phyloP scores from a whole-genome alignment of 2,113 vertebrate species.

The Phalacrocorax aristotelis region DNA sequence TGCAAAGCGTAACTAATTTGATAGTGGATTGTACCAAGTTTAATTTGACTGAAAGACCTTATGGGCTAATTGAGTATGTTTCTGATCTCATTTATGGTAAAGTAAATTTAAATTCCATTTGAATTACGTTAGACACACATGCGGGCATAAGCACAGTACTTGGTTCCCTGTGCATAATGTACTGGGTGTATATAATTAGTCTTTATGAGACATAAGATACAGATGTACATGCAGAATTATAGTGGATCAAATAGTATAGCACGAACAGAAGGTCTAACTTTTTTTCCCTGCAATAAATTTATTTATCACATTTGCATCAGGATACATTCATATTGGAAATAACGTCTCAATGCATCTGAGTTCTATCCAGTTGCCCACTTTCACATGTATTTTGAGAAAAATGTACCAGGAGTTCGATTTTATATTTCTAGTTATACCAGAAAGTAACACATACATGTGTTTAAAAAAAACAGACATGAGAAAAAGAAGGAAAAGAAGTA shows the following conservation, averaged over 20 bases:
- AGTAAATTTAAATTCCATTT: slow-evolving; percentile 50
- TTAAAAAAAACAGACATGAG: neutral
- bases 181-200: neutral
- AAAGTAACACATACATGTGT: neutral
- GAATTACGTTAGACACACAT: neutral
- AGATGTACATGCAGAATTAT: neutral
- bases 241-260: neutral
- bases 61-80: neutral
- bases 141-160: neutral
- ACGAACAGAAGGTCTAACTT: neutral
- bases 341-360: neutral
- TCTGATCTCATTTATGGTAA: slow-evolving; percentile 26
- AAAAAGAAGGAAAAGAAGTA: neutral
- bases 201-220: neutral
- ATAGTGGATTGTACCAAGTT: neutral
- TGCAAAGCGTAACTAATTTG: slow-evolving; percentile 31
- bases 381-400: neutral
- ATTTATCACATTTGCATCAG: neutral
- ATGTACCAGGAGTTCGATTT: neutral
- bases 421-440: neutral
- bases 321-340: neutral
- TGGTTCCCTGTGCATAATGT: neutral
- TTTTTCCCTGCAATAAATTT: neutral
- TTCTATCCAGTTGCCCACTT: neutral
- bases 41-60: slow-evolving; percentile 5